Percentiles rank a stretch among this genome's conserved stretches.
Conservation (phyloP, 2,113 vertebrate species). For the Pelodiscus sinensis region DNA sequence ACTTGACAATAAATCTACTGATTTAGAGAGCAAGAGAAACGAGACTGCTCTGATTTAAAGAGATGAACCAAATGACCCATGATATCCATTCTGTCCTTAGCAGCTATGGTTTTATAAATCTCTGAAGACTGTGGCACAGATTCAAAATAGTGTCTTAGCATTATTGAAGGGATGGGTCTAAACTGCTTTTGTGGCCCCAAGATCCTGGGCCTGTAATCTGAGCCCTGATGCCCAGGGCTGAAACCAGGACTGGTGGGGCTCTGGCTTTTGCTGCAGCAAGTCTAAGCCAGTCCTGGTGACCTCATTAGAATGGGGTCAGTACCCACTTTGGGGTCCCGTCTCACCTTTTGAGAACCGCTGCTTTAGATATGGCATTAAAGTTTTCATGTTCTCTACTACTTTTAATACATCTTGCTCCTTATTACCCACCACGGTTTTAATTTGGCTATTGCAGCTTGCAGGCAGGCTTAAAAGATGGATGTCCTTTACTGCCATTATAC, state of each 20-base stretch:
- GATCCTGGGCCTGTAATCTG: accelerated
- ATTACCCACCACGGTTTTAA: neutral
- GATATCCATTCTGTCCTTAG: neutral
- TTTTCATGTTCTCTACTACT: accelerated
- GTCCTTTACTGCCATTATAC: neutral
- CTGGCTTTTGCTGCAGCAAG: too few species aligned
- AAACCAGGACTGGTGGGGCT: too few species aligned
- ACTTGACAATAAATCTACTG: neutral
- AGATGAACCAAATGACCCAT: neutral
- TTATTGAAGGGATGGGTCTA: neutral
- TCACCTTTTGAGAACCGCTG: accelerated
- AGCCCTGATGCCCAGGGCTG: too few species aligned
- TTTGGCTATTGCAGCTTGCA: neutral
- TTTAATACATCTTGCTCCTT: neutral
- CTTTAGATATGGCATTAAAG: neutral
- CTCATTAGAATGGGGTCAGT: too few species aligned
- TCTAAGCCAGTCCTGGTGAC: too few species aligned
- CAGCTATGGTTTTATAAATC: neutral
- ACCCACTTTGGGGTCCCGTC: too few species aligned
- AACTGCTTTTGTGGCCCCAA: neutral
- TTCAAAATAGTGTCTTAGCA: accelerated
- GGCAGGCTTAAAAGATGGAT: neutral
- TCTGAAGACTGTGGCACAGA: neutral
- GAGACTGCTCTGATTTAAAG: neutral
- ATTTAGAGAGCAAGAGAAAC: accelerated